A percentile compares a stretch with the other conserved stretches of the same genome.
These are phyloP conservation scores for Hypolimnas misippus DNA, from an alignment of 2,888 invertebrate genomes.

Conservation along the genomic window DNA sequence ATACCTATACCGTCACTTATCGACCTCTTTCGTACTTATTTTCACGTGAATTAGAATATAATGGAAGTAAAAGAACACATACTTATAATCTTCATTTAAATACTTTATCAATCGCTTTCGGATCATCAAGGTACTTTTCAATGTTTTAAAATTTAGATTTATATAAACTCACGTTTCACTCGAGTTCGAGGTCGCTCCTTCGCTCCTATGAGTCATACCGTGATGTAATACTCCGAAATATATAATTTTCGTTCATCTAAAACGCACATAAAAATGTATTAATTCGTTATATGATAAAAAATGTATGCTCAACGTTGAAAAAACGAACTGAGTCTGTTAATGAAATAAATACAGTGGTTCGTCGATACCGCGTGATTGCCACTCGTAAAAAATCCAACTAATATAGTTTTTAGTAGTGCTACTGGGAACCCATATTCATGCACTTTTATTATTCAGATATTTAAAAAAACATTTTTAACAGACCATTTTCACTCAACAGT, in stretches of 20 bases:
- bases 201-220: too few species aligned
- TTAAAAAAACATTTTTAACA: background rate
- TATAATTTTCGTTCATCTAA: too few species aligned
- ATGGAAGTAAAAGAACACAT: too few species aligned
- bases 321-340: background rate
- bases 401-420: slow-evolving; percentile 4
- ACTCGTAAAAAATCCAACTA: background rate
- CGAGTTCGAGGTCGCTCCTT: too few species aligned
- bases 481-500: background rate
- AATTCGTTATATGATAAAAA: background rate
- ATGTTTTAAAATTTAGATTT: too few species aligned
- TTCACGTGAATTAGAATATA: background rate
- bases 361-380: background rate
- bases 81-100: too few species aligned
- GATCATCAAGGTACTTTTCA: too few species aligned
- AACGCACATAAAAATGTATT: too few species aligned
- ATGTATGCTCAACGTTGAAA: background rate
- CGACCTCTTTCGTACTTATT: background rate
- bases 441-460: background rate
- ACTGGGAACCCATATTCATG: background rate
- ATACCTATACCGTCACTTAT: slow-evolving; percentile 6
- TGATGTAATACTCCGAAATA: background rate
- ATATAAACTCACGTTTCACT: too few species aligned
- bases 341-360: background rate
- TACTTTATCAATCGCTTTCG: too few species aligned